Conservation (phyloP, 64 coral and sea anemone species). For the Porites australiensis region DNA sequence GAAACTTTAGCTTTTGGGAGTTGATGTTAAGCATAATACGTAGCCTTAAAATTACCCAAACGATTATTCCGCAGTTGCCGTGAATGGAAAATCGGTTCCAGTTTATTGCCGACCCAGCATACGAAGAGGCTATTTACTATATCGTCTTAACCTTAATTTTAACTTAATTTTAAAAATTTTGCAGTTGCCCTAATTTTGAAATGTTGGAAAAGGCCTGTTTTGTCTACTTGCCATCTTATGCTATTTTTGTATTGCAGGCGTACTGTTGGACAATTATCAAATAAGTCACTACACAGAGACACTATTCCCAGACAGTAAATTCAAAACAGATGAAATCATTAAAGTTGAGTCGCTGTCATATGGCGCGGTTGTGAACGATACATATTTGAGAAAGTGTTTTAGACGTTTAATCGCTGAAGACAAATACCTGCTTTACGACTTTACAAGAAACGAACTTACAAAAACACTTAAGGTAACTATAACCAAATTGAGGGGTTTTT, state of each 20-base stretch:
- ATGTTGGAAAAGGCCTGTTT: too few relatives aligned
- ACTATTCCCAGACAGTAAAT: slow-evolving; percentile 37
- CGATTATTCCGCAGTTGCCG: too few relatives aligned
- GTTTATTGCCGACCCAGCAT: too few relatives aligned
- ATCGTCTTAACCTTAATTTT: too few relatives aligned
- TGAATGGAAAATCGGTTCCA: too few relatives aligned
- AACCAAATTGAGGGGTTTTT: neutral
- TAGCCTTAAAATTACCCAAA: too few relatives aligned
- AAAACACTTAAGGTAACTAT: slow-evolving; percentile 69
- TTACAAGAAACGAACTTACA: slow-evolving; percentile 61
- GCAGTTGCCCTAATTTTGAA: too few relatives aligned
- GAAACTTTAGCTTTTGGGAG: too few relatives aligned
- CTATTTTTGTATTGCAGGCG: slow-evolving; percentile 11
- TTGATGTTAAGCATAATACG: too few relatives aligned
- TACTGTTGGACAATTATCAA: slow-evolving; percentile 56
- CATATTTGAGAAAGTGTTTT: slow-evolving; percentile 52
- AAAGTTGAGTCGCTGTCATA: slow-evolving; percentile 79
- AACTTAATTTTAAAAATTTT: too few relatives aligned
- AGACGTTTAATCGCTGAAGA: slow-evolving; percentile 69
- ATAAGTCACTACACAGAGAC: slow-evolving; percentile 38
- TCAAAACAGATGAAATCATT: slow-evolving; percentile 68
- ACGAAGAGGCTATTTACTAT: too few relatives aligned
- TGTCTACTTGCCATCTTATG: neutral
- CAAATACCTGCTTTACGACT: slow-evolving; percentile 71
- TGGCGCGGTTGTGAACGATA: slow-evolving; percentile 78